Conservation (phyloP, 2,113 vertebrate species). For the Bos javanicus region DNA sequence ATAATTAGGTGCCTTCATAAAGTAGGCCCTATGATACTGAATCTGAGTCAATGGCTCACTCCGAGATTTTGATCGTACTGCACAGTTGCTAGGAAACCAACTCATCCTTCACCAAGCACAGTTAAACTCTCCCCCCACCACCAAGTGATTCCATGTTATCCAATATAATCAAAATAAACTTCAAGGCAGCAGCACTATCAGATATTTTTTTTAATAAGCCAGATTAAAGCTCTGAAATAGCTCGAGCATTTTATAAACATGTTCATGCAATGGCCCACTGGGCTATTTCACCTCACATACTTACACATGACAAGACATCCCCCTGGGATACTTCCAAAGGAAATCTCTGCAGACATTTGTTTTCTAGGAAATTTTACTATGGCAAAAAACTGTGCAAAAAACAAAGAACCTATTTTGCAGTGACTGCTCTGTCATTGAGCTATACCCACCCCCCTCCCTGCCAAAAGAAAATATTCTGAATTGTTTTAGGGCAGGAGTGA, state of each 20-base stretch:
- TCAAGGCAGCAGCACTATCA: neutral
- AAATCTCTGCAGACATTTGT: neutral
- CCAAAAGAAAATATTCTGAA: neutral
- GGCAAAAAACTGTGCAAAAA: neutral
- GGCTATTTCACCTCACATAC: neutral
- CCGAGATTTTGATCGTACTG: neutral
- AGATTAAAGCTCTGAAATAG: constrained; percentile 11
- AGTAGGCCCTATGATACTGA: neutral
- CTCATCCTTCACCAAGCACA: neutral
- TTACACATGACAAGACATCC: neutral
- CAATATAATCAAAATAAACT: constrained; percentile 13
- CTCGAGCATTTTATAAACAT: neutral
- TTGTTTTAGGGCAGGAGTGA: neutral
- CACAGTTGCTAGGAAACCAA: constrained; percentile 42
- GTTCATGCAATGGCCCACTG: neutral
- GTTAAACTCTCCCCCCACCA: neutral
- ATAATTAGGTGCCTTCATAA: neutral
- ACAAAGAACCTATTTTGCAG: neutral
- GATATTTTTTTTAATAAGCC: neutral
- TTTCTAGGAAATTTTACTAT: constrained; percentile 1
- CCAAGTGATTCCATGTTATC: constrained; percentile 10
- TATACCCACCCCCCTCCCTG: neutral
- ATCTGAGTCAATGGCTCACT: neutral
- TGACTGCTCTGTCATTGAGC: neutral
- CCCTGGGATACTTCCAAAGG: neutral